Evolutionary conservation across 1,140 invertebrate genomes (phyloP), one percentile per base, ranked within the genome.

Genomic region (Anthonomus grandis): DNA sequence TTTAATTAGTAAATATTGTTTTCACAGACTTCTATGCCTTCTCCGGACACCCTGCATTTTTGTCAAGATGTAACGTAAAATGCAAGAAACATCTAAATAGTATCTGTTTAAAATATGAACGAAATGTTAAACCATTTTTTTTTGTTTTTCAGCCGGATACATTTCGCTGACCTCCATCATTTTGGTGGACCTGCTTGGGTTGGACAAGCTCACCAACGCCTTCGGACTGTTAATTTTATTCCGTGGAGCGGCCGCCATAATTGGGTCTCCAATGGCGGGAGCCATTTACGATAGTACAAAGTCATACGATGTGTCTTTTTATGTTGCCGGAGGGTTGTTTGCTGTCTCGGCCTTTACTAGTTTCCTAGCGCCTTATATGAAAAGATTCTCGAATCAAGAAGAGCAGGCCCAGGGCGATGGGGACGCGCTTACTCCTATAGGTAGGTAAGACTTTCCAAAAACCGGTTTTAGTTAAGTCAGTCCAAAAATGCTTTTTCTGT

Each of bases 151-250:
- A 95, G 93, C 95, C 61, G 95, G 94, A 23, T 98, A 97, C 75
- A 96, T 98, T 64, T 97, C 94, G 0, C 77, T 99, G 34, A 98
- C 95, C 25, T 98, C 96, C 15, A 98, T 98, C 70, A 96, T 99
- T 67, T 79, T 99, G 41, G 95, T 97, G 61, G 95, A 98, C 70
- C 77, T 98, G 13, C 79, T 99, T 24, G 96, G 96, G 10, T 77
- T 98, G 66, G 94, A 97, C 64, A 93, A 93, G 74, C 76, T 98
- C 57, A 97, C 95, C 31, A 98, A 95, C 72, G 94, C 95, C 17
- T 99, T 98, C 74, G 96, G 96, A 24, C 79, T 98, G 46, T 78
- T 98, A 41, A 94, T 97, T 64, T 77, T 98, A 59, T 96, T 97
- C 78, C 84, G 95, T 74, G 96, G 96, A 17, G 86, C 89, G 24